Evolutionary conservation across 2,888 invertebrate species (phyloP).

Genomic region (Brenthis hecate): DNA sequence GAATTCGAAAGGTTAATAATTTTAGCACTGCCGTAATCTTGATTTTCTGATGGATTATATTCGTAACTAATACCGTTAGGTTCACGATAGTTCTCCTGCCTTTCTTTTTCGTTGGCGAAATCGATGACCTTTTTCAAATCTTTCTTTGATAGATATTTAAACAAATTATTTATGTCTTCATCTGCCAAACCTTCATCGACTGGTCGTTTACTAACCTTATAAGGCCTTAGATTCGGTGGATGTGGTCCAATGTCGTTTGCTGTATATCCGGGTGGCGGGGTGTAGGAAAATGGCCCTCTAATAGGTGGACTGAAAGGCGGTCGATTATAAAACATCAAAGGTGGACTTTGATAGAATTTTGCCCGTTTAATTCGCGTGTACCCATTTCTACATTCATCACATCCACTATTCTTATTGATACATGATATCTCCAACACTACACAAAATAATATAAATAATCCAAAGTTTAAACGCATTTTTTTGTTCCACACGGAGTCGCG

Average conservation of each 20-base stretch:
- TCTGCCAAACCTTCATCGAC: constrained; percentile 60
- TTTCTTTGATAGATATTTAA: constrained; percentile 68
- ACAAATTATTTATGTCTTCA: constrained; percentile 65
- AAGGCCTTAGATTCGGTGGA: constrained; percentile 47
- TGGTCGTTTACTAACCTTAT: constrained; percentile 66
- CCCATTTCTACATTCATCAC: constrained; percentile 45
- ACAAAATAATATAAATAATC: constrained; percentile 48
- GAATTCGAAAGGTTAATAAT: neutral
- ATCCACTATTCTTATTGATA: constrained; percentile 44
- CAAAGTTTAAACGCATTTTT: constrained; percentile 37
- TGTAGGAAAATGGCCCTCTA: constrained; percentile 60
- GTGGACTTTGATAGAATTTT: constrained; percentile 61
- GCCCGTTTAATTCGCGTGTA: constrained; percentile 62
- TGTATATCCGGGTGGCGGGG: constrained; percentile 62
- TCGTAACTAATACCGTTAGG: constrained; percentile 19
- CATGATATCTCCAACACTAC: constrained; percentile 49
- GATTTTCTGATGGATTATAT: constrained; percentile 16
- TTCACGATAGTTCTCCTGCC: constrained; percentile 21
- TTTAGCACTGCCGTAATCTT: constrained; percentile 4
- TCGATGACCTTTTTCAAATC: constrained; percentile 69
- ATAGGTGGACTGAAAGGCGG: constrained; percentile 54
- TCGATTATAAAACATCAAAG: constrained; percentile 57
- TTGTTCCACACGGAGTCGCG: constrained; percentile 35
- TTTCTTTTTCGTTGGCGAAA: constrained; percentile 49
- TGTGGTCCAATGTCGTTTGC: constrained; percentile 47